Evolutionary conservation across 2,113 vertebrate species (phyloP).

Genomic region (Actenoides lindsayi): DNA sequence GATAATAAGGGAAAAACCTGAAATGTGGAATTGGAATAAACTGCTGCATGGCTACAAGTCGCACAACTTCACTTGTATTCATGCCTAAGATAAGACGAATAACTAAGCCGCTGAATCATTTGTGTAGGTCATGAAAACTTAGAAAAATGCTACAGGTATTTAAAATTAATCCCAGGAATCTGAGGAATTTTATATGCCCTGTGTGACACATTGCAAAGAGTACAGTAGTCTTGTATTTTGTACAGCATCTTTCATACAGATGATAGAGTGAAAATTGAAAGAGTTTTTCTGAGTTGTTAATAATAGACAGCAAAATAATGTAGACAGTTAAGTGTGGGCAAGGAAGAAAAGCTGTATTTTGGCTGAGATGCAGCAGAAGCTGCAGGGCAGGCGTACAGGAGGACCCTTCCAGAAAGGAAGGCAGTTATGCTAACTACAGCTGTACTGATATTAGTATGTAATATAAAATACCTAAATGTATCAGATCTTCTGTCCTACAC

Average conservation of each 20-base stretch:
- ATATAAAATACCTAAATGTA: background rate
- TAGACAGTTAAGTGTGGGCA: background rate
- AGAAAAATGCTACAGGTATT: conserved; percentile 17
- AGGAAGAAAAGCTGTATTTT: background rate
- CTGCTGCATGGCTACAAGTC: conserved; percentile 25
- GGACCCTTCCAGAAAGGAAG: background rate
- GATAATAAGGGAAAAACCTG: conserved; percentile 31
- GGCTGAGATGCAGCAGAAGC: background rate
- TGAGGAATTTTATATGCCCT: background rate
- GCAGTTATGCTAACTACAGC: background rate
- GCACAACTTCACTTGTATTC: conserved; percentile 18
- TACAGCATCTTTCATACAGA: background rate
- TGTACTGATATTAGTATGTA: background rate
- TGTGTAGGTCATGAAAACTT: conserved; percentile 41
- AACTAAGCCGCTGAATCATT: conserved; percentile 31
- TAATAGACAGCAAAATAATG: conserved; percentile 17
- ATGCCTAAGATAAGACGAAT: conserved; percentile 26
- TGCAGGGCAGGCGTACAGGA: background rate
- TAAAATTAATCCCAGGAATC: conserved; percentile 35
- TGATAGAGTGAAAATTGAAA: background rate
- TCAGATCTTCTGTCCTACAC: background rate
- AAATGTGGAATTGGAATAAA: conserved; percentile 44
- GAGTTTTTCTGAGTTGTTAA: background rate
- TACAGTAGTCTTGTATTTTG: background rate
- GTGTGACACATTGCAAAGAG: background rate